A percentile compares a stretch with the other conserved stretches of the same genome.
Evolutionary conservation across 1,140 invertebrate genomes (phyloP).

Genomic region (Octopus sinensis): DNA sequence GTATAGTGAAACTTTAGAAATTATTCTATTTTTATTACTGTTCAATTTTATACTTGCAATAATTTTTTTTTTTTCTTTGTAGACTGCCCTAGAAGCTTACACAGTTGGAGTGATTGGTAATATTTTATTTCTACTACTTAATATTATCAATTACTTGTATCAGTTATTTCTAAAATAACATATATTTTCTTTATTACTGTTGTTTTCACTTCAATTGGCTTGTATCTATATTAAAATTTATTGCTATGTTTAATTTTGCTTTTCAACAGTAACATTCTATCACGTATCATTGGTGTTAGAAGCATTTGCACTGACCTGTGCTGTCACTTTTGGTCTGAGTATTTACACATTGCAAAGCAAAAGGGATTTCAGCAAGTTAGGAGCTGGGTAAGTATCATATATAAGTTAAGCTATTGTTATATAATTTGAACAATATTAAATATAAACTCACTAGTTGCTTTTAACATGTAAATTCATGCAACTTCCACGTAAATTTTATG

Average conservation of each 20-base stretch:
- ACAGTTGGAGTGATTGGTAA: conserved; percentile 69
- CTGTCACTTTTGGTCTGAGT: conserved; percentile 70
- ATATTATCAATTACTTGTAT: not conserved
- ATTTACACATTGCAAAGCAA: conserved; percentile 79
- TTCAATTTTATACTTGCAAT: conserved; percentile 10
- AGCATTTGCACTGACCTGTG: conserved; percentile 72
- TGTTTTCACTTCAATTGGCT: not conserved
- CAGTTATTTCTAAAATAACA: not conserved
- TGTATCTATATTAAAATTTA: not conserved
- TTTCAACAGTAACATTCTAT: conserved; percentile 67
- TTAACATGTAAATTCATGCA: too few species aligned
- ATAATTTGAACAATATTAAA: too few species aligned
- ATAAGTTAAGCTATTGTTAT: too few species aligned
- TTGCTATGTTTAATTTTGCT: conserved; percentile 20
- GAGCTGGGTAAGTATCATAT: conserved; percentile 66
- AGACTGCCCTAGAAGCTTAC: conserved; percentile 73
- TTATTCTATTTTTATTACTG: not conserved
- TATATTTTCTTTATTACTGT: not conserved
- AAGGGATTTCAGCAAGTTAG: conserved; percentile 73
- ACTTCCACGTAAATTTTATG: too few species aligned
- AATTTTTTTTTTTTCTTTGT: conserved; percentile 51
- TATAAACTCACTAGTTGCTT: too few species aligned
- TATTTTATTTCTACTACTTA: conserved; percentile 7
- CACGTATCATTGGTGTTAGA: conserved; percentile 71
- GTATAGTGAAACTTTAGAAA: conserved; percentile 1